A percentile compares a stretch with the other conserved stretches of the same genome.
Evolutionary conservation across 1,140 invertebrate genomes (phyloP).

Genomic region (Psix sp.): DNA sequence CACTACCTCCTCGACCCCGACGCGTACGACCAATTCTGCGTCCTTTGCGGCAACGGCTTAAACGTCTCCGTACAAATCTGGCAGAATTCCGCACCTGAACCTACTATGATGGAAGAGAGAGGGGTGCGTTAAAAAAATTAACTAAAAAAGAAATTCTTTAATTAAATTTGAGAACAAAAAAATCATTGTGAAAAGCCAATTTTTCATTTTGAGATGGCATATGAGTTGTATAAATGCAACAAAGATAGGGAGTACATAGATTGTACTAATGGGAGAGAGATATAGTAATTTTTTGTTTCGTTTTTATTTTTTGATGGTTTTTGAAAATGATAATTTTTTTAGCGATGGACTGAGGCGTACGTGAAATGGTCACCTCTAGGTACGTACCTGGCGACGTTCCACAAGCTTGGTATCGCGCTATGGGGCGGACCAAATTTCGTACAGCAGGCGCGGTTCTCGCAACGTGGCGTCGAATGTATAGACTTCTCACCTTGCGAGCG

Average conservation of each 20-base stretch:
- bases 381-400: conserved; percentile 97
- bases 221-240: no score
- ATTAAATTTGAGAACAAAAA: background rate
- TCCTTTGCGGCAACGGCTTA: conserved; percentile 87
- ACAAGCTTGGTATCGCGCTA: conserved; percentile 94
- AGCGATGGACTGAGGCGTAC: conserved; percentile 96
- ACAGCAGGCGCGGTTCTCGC: conserved; percentile 94
- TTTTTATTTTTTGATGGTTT: no score
- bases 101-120: conserved; percentile 88
- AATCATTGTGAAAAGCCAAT: no score
- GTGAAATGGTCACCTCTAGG: conserved; percentile 98
- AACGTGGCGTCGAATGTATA: conserved; percentile 94
- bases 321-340: conserved; percentile 12
- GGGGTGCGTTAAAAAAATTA: conserved; percentile 81
- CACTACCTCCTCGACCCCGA: conserved; percentile 94
- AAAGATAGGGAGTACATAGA: no score
- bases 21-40: conserved; percentile 96
- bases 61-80: conserved; percentile 90
- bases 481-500: conserved; percentile 99
- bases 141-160: conserved; percentile 5
- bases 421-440: conserved; percentile 97
- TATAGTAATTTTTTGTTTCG: no score
- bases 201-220: no score
- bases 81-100: conserved; percentile 93
- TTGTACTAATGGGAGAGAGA: no score